Conservation (phyloP, 1,140 invertebrate species). For the Meloidogyne floridensis region DNA sequence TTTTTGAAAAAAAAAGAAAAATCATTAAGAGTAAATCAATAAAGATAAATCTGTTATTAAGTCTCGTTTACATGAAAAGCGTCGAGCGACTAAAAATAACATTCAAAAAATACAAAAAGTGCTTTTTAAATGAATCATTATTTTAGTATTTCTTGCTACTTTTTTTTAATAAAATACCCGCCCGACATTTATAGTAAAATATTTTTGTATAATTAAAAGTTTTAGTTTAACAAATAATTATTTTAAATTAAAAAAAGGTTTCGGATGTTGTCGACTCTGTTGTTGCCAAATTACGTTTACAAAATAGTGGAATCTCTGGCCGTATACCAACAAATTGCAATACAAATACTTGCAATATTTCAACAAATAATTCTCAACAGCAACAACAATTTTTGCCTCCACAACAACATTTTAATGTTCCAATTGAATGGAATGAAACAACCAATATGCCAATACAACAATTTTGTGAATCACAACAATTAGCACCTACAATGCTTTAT, state of each 20-base stretch:
- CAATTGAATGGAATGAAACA: slow-evolving; percentile 4
- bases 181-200: too few relatives aligned
- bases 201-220: too few relatives aligned
- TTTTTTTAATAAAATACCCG: too few relatives aligned
- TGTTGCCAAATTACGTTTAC: slow-evolving; percentile 28
- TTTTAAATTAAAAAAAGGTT: slow-evolving; percentile 28
- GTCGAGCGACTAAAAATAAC: too few relatives aligned
- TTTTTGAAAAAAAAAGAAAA: too few relatives aligned
- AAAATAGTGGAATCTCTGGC: slow-evolving; percentile 3
- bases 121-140: too few relatives aligned
- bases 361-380: neutral
- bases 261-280: slow-evolving; percentile 42
- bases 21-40: too few relatives aligned
- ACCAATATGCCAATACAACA: neutral
- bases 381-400: neutral
- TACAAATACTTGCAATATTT: slow-evolving; percentile 6
- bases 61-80: too few relatives aligned
- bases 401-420: slow-evolving; percentile 3
- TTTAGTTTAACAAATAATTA: too few relatives aligned
- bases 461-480: slow-evolving; percentile 6
- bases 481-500: neutral
- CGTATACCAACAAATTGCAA: neutral
- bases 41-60: too few relatives aligned
- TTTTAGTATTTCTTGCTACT: too few relatives aligned
- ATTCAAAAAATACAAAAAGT: too few relatives aligned